Evolutionary conservation across 2,797 vertebrate genomes (phyloP).

Genomic region (Lagorchestes hirsutus): DNA sequence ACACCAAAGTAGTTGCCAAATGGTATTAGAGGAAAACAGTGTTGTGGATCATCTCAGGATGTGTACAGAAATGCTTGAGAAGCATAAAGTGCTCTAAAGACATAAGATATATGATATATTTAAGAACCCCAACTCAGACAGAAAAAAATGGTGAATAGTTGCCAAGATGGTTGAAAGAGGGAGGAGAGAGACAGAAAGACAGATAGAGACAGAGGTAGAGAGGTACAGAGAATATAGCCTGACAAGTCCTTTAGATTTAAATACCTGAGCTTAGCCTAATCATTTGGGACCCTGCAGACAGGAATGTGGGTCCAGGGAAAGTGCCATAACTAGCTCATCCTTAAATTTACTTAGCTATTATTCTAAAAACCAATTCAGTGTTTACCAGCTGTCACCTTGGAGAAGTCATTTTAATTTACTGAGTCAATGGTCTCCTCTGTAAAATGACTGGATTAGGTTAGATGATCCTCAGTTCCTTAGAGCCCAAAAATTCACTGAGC

Average conservation of each 20-base stretch:
- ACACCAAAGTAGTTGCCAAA: constrained; percentile 52
- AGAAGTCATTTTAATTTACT: not conserved
- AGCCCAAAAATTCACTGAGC: not conserved
- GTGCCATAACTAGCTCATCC: not conserved
- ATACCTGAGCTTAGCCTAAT: constrained; percentile 45
- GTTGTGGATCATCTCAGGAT: constrained; percentile 41
- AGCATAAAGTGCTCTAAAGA: constrained; percentile 36
- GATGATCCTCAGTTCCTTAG: not conserved
- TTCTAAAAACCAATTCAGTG: not conserved
- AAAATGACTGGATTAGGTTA: not conserved
- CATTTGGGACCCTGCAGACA: constrained; percentile 1
- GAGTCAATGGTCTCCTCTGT: not conserved
- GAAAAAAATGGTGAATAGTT: not conserved
- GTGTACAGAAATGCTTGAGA: not conserved
- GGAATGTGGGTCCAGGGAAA: constrained; percentile 39
- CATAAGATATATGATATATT: not conserved
- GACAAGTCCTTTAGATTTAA: not conserved
- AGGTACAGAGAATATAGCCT: not conserved
- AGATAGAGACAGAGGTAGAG: not conserved
- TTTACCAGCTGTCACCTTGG: not conserved
- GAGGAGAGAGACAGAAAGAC: not conserved
- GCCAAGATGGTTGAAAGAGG: not conserved
- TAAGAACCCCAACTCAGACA: not conserved
- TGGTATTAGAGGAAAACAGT: constrained; percentile 55
- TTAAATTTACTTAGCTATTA: not conserved